Percentiles rank a stretch among this genome's conserved stretches.
phyloP scores from a whole-genome alignment of 2,113 vertebrate genomes.

The Ranitomeya variabilis region DNA sequence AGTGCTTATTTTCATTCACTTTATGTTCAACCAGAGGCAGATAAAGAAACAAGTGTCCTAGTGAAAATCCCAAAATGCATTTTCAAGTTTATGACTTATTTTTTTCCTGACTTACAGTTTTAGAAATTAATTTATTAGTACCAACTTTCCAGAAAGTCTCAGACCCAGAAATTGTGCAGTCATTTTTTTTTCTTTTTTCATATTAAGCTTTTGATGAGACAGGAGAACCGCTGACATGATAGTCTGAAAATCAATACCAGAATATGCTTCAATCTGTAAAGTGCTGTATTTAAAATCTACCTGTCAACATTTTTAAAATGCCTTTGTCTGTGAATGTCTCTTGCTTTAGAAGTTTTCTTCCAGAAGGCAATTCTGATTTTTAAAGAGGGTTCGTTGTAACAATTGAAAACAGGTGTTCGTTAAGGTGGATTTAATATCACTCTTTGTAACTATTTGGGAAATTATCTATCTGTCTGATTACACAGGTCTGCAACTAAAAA shows the following conservation, averaged over 20 bases:
- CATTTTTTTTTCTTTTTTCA: slow-evolving; percentile 22
- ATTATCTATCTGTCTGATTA: background rate
- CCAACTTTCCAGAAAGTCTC: slow-evolving; percentile 1
- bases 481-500: too few species aligned
- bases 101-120: background rate
- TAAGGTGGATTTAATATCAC: background rate
- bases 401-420: background rate
- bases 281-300: slow-evolving; percentile 39
- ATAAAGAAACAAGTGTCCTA: background rate
- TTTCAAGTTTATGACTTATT: background rate
- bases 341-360: slow-evolving; percentile 6
- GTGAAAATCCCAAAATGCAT: background rate
- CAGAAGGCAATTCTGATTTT: background rate
- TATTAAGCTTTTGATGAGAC: slow-evolving; percentile 15
- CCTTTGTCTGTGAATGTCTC: slow-evolving; percentile 11
- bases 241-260: slow-evolving; percentile 44
- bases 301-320: slow-evolving; percentile 41
- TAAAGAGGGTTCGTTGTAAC: background rate
- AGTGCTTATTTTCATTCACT: background rate
- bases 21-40: background rate
- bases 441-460: background rate
- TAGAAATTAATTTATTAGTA: slow-evolving; percentile 20
- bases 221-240: slow-evolving; percentile 31
- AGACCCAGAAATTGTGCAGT: background rate
- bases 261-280: slow-evolving; percentile 33